Evolutionary conservation across 2,888 invertebrate genomes (phyloP), one percentile per base, ranked within the genome.

Genomic region (Prionchulus punctatus): DNA sequence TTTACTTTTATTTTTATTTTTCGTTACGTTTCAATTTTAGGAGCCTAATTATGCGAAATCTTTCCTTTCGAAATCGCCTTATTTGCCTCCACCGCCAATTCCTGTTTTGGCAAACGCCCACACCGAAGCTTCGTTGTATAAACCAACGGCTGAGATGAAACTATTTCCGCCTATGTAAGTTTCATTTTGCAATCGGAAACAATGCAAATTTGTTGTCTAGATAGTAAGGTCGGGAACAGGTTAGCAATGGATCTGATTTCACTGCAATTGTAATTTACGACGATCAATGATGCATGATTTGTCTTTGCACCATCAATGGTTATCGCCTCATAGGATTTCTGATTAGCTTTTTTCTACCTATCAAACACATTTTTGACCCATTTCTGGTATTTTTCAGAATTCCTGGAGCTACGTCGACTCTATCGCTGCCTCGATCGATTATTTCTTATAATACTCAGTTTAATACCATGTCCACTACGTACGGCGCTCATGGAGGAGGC

Each of bases 101-200:
- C 63, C 68, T 15, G 65, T 68, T 21, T 59, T 71, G 2, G 65
- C 64, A 54, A 70, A 70, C 54, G 60, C 57, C n/a, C 64, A 70
- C 58, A 70, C 70, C 1, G 65, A 64, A 50, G 62, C 66, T 2
- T 60, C 64, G 21, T 55, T 67, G 12, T 66, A 67, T 23, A 63
- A 63, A 49, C 67, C 67, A 1, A 65, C 66, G 43, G 64, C 67
- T 30, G 70, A 70, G 56, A 63, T 66, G 61, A 70, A 70, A 54
- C 63, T 70, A 12, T 70, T 67, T 55, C 70, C 70, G 12, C 70
- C 70, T 15, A 66, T 69, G 70, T 70, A 58, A 62, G 64, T 59
- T 43, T 2, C 31, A 30, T 43, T 60, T 47, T 53, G 36, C 36
- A n/a, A n/a, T n/a, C n/a, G n/a, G n/a, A n/a, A n/a, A n/a, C n/a